Evolutionary conservation across 2,888 invertebrate genomes (phyloP), one percentile per base, ranked within the genome.

Genomic region (Phengaris alcon): DNA sequence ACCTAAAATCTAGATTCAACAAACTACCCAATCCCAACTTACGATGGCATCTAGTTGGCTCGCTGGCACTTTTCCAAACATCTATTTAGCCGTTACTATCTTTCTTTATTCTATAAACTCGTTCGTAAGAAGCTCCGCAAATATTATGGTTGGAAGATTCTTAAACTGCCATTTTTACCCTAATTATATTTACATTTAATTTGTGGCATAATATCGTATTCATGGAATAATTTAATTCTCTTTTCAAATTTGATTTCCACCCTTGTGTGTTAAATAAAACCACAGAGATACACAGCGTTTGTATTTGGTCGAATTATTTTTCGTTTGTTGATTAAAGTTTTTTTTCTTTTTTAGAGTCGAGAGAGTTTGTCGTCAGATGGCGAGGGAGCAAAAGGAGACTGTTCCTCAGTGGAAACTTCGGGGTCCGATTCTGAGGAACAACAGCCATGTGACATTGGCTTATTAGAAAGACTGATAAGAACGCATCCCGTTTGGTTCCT

Each of bases 401-500:
- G 94, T 80, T 95, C 95, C 8, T 93, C 93, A 2, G 94, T 94
- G 69, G 94, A 93, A 79, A 89, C 93, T 0, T 93, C 93, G 79
- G 90, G 88, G 75, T 95, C 95, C 76, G 94, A 93, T 70, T 94
- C 94, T 76, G 95, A 95, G 80, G 95, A 95, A 84, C 95, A 95
- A 83, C 96, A 96, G 79, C 96, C 97, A 79, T 97, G 97, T 88
- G 97, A 97, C 93, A 96, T 98, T 85, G 96, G 96, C 44, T 92
- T 98, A 79, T 94, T 97, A 85, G 98, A 99, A 88, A 95, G 98
- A 79, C 95, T 99, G 81, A 96, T 98, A 85, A 95, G 98, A 80
- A 97, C 98, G 54, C 98, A 98, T 91, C 97, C 98, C 68, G 97
- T 99, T 83, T 99, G 99, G 99, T 98, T 97, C 89, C 94, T 99